A percentile compares a stretch with the other conserved stretches of the same genome.
Conservation (phyloP, 2,888 invertebrate species). For the Drosophila gaucha region DNA sequence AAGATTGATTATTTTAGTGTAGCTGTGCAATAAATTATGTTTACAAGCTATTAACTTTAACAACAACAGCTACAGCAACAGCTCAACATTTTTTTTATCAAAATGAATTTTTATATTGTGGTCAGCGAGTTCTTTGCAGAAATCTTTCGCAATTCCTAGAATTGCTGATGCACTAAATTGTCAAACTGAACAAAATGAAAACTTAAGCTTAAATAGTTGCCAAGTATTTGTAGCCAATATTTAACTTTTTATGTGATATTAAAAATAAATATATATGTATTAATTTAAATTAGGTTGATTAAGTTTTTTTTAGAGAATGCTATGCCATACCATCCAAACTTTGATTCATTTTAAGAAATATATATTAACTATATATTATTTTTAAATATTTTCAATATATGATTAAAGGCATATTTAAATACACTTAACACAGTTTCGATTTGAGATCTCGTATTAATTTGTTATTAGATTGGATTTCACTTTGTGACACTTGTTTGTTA, state of each 20-base stretch:
- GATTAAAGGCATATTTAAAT: neutral
- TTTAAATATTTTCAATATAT: too few species aligned
- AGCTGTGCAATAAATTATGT: slow-evolving; percentile 44
- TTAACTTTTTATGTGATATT: slow-evolving; percentile 9
- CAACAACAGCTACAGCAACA: slow-evolving; percentile 21
- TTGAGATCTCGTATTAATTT: neutral
- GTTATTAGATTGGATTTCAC: slow-evolving; percentile 17
- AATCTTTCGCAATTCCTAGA: slow-evolving; percentile 61
- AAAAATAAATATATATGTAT: neutral
- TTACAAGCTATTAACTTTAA: slow-evolving; percentile 49
- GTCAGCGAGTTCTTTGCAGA: slow-evolving; percentile 44
- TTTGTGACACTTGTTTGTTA: slow-evolving; percentile 40
- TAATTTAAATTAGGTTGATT: neutral
- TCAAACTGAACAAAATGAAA: slow-evolving; percentile 24
- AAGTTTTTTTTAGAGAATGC: slow-evolving; percentile 1
- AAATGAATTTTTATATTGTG: slow-evolving; percentile 23
- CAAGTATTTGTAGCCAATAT: neutral
- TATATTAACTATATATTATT: neutral
- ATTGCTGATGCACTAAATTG: slow-evolving; percentile 58
- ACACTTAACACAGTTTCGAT: slow-evolving; percentile 3
- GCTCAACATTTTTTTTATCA: slow-evolving; percentile 14
- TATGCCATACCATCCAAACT: slow-evolving; percentile 60
- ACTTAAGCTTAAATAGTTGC: slow-evolving; percentile 25
- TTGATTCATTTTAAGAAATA: slow-evolving; percentile 43
- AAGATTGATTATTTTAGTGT: slow-evolving; percentile 13